These are phyloP conservation scores for Mus musculus DNA, from an alignment of 2,113 vertebrate species.

Conservation along the genomic window DNA sequence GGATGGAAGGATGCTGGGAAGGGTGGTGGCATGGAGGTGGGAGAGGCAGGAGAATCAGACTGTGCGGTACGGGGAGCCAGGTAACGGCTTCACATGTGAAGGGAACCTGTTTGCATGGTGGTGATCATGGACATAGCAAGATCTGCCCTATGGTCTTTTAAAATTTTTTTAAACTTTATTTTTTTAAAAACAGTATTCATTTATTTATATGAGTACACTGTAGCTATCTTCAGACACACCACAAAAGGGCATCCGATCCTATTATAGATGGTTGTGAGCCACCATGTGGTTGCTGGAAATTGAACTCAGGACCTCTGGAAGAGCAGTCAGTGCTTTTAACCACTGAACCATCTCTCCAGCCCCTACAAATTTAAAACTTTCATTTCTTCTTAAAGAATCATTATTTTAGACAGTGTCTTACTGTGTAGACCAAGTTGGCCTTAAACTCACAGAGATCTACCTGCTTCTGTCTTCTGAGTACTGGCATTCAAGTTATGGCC, in stretches of 20 bases:
- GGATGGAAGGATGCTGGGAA: not conserved
- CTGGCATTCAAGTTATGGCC: not conserved
- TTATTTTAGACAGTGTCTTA: not conserved
- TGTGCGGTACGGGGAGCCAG: accelerated
- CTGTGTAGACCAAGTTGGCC: not conserved
- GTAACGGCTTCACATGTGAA: not conserved
- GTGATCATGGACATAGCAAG: not conserved
- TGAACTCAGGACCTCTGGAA: no score
- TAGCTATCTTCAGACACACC: no score
- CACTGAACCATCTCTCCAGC: no score
- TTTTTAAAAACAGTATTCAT: no score
- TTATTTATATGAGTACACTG: no score
- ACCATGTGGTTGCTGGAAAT: no score
- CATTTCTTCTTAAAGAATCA: not conserved
- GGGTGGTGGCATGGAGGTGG: not conserved
- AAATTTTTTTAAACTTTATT: no score
- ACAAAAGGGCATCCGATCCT: no score
- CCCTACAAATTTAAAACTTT: not conserved
- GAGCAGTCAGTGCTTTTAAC: no score
- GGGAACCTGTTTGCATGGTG: not conserved
- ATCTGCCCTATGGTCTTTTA: not conserved
- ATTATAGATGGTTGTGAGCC: no score
- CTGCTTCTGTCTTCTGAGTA: not conserved
- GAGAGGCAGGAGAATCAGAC: not conserved
- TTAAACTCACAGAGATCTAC: not conserved